Evolutionary conservation across 1,140 invertebrate species (phyloP), one percentile per base, ranked within the genome.

Genomic region (Brevipalpus yothersi): DNA sequence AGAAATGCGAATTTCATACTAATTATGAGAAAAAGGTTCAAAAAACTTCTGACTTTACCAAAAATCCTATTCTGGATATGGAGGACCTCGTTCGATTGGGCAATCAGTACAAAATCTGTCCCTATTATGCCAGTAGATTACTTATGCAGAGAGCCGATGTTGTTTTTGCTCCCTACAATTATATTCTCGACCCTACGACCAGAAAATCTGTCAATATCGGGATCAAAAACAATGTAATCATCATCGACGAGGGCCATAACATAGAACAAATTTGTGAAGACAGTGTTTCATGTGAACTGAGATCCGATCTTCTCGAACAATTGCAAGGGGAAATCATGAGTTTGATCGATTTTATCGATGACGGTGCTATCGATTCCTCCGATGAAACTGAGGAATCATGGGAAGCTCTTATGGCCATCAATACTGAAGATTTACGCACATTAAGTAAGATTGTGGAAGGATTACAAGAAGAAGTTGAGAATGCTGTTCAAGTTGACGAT

Each of bases 211-310:
- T 79, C 66, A 75, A 74, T 53, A 72, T 79, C 54, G 75, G 79
- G 62, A 63, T 80, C 7, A 68, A 74, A 64, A 70, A 63, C 40
- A 75, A 72, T 65, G 72, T 80, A 60, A 63, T 80, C 4, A 92
- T 98, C 54, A 77, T 99, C 63, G 94, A 99, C 76, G 94, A 99
- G 75, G 94, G 88, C n/a, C 94, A 99, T 68, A 98, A 99, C 75
- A 80, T 99, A 64, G 92, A 96, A 68, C 87, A 85, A 73, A 85
- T 89, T 59, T 97, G 92, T 75, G 93, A 98, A 74, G 92, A 97
- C 65, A 83, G 86, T 61, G 82, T 87, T 39, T 97, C 92, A 2
- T 76, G 93, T 65, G 79, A 88, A 69, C 78, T 98, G 17, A 60
- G 39, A 53, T 60, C 62, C 23, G 43, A 63, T 39, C 45, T 67